Base-by-base conservation (phyloP, 2,113 vertebrate species). In the Lonchura striata region DNA sequence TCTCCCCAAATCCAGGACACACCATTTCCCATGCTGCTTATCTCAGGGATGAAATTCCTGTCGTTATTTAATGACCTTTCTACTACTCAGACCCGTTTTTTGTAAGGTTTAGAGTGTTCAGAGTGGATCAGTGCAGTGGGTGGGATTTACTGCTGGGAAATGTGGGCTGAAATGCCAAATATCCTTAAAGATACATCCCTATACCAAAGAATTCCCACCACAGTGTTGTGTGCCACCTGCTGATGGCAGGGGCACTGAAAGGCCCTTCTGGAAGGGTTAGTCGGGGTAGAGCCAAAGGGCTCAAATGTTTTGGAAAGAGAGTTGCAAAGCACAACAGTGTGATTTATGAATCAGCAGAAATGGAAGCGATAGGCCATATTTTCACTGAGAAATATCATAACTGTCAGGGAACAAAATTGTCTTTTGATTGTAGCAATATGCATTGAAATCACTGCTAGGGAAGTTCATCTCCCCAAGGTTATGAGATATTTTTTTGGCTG, bases 341-440 rank as follows among this genome's bases (percentile, higher is more conserved):
- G 93, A 95, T 94, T 96, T 95, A 75, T 82, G 87, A 81, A 79
- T n/a, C 65, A 66, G 90, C 52, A 47, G 95, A 91, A 97, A 96
- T 95, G 68, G 82, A 60, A 92, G 91, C 33, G 56, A 82, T 89
- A 47, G 84, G 82, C 69, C 20, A 11, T 7, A 42, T 92, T 95
- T 64, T 57, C 59, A 69, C 92, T 83, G 96, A 81, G 86, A 92
- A 69, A 81, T 95, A 90, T 96, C 61, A 18, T 86, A 94, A 88
- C 68, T 94, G 92, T 95, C 95, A 95, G 65, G 33, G 92, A 91
- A 37, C 46, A 88, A 93, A 95, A 97, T 82, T 97, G 82, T 88
- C 95, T 97, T 96, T 89, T 89, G 94, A 95, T 88, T 96, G 90
- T 93, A 88, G 46, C 88, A 95, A 89, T 95, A 90, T 66, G 80